Evolutionary conservation across 2,797 vertebrate species (phyloP).

Genomic region (Glossophaga mutica): DNA sequence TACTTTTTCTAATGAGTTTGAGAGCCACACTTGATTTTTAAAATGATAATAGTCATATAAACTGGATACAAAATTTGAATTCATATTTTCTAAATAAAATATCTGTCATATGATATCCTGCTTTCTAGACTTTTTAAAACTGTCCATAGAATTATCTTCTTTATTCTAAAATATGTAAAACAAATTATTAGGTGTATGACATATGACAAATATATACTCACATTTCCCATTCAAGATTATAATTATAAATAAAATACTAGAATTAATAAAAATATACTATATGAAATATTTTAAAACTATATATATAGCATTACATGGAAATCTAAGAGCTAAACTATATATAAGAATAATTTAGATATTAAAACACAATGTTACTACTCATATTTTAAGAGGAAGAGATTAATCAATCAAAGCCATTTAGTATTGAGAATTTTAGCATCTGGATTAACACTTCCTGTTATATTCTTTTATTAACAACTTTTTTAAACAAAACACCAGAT

Average conservation of each 20-base stretch:
- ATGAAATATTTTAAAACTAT: not conserved
- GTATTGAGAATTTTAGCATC: not conserved
- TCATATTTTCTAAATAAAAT: conserved; percentile 22
- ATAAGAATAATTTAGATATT: not conserved
- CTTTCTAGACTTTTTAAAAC: not conserved
- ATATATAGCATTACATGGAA: not conserved
- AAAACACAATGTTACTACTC: not conserved
- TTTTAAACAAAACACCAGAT: conserved; percentile 9
- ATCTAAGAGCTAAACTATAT: not conserved
- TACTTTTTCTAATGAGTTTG: conserved; percentile 19
- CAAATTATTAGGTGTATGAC: not conserved
- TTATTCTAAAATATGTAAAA: conserved; percentile 20
- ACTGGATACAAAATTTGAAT: not conserved
- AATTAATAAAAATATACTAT: not conserved
- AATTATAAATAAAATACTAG: conserved; percentile 20
- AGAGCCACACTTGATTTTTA: not conserved
- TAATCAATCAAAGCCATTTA: conserved; percentile 1
- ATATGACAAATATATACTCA: not conserved
- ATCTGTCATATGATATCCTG: not conserved
- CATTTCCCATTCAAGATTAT: not conserved
- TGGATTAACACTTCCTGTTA: not conserved
- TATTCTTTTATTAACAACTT: not conserved
- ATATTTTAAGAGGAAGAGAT: not conserved
- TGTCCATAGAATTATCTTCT: not conserved
- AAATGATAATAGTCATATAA: conserved; percentile 3